Percentiles rank a stretch among this genome's conserved stretches.
phyloP scores from a whole-genome alignment of 2,797 vertebrate species.

The Merluccius polli region DNA sequence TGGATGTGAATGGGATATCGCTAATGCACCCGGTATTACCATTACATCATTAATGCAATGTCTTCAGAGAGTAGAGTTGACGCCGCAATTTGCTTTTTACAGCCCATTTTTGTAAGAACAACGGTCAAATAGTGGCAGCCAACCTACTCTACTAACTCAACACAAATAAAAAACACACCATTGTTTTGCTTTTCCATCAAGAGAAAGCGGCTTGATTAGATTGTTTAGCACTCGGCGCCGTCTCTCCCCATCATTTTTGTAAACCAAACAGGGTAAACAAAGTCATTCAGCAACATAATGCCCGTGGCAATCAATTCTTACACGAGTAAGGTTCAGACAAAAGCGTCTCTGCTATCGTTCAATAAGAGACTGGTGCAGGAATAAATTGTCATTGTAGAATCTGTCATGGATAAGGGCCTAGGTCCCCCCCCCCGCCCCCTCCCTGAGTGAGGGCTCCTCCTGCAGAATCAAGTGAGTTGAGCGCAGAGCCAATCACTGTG shows the following conservation, averaged over 20 bases:
- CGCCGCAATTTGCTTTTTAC: constrained; percentile 29
- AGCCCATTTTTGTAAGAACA: constrained; percentile 25
- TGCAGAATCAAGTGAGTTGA: constrained; percentile 17
- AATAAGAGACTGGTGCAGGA: constrained; percentile 43
- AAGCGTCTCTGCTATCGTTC: constrained; percentile 42
- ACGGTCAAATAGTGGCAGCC: constrained; percentile 33
- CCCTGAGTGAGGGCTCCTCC: constrained; percentile 21
- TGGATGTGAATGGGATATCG: neutral
- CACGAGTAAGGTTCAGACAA: constrained; percentile 63
- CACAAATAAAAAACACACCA: constrained; percentile 30
- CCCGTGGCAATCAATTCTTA: constrained; percentile 67
- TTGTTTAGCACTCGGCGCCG: constrained; percentile 41
- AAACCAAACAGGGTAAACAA: constrained; percentile 68
- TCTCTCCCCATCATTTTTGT: constrained; percentile 59
- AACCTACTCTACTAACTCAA: constrained; percentile 18
- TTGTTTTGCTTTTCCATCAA: constrained; percentile 51
- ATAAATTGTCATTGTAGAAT: constrained; percentile 46
- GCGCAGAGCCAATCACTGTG: constrained; percentile 9
- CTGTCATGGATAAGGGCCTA: constrained; percentile 46
- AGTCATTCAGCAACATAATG: constrained; percentile 67
- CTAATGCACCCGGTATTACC: neutral
- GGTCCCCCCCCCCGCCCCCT: neutral
- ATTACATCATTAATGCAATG: constrained; percentile 13
- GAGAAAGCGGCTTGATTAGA: constrained; percentile 50
- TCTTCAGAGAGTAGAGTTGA: constrained; percentile 16